Percentiles rank a stretch among this genome's conserved stretches.
Evolutionary conservation across 2,797 vertebrate species (phyloP).

Genomic region (Schizopygopsis pylzovi): DNA sequence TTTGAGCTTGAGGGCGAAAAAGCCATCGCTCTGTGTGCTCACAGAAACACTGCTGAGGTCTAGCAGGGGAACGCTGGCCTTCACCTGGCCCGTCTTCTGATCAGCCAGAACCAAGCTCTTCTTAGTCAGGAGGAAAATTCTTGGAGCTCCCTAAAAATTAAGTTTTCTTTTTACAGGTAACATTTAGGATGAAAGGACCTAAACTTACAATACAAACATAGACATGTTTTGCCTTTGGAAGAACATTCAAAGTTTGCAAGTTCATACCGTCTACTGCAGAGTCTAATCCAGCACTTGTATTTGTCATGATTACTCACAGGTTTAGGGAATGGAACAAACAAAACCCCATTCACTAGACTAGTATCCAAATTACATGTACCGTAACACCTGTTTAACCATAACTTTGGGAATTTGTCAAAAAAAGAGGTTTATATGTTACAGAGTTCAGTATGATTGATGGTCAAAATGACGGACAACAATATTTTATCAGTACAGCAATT

Average conservation of each 20-base stretch:
- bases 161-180: not conserved
- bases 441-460: not conserved
- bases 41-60: conserved; percentile 93
- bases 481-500: not conserved
- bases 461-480: not conserved
- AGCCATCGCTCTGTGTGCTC: conserved; percentile 93
- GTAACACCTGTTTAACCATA: not conserved
- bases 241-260: not conserved
- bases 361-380: not conserved
- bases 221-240: not conserved
- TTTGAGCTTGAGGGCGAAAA: conserved; percentile 95
- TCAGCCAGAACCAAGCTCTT: conserved; percentile 93
- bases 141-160: conserved; percentile 83
- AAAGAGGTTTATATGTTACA: not conserved
- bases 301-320: not conserved
- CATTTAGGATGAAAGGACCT: not conserved
- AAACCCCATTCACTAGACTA: not conserved
- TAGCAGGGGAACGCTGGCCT: conserved; percentile 89
- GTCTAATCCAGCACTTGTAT: not conserved
- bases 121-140: conserved; percentile 95
- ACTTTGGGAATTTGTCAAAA: not conserved
- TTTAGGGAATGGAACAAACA: not conserved
- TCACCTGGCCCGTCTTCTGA: conserved; percentile 97
- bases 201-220: not conserved
- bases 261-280: not conserved